phyloP scores from a whole-genome alignment of 2,113 vertebrate species.

The Scalopus aquaticus region DNA sequence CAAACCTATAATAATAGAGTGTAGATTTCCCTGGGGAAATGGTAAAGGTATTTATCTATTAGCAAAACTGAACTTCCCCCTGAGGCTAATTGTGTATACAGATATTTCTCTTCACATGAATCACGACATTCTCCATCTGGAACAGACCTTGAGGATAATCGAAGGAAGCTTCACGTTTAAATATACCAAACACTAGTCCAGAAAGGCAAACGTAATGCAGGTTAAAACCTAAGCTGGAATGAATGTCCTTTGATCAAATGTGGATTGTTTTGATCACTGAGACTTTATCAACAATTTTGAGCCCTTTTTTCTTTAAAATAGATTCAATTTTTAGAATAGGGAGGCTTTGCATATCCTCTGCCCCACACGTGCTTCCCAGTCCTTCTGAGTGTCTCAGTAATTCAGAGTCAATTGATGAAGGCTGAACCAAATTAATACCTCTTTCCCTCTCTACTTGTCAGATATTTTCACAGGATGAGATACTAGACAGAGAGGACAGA shows the following conservation, averaged over 20 bases:
- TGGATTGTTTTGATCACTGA: not conserved
- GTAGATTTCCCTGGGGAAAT: conserved; percentile 32
- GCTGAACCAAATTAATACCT: not conserved
- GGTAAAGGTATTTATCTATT: conserved; percentile 53
- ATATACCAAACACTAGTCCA: not conserved
- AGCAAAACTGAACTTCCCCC: conserved; percentile 48
- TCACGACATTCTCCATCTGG: conserved; percentile 38
- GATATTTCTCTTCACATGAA: conserved; percentile 51
- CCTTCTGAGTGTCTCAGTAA: not conserved
- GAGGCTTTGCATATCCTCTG: not conserved
- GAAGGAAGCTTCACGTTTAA: not conserved
- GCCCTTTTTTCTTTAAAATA: not conserved
- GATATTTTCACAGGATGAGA: not conserved
- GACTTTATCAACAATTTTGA: not conserved
- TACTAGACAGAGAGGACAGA: not conserved
- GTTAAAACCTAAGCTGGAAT: not conserved
- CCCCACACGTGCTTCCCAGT: not conserved
- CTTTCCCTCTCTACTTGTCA: not conserved
- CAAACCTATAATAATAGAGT: conserved; percentile 43
- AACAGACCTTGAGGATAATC: conserved; percentile 17
- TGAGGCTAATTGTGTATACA: not conserved
- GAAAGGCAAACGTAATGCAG: not conserved
- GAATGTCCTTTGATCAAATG: not conserved
- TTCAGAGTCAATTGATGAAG: not conserved
- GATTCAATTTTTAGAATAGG: not conserved